Percentiles rank a stretch among this genome's conserved stretches.
phyloP scores from a whole-genome alignment of 1,140 invertebrate species.

The Ceratina australensis region DNA sequence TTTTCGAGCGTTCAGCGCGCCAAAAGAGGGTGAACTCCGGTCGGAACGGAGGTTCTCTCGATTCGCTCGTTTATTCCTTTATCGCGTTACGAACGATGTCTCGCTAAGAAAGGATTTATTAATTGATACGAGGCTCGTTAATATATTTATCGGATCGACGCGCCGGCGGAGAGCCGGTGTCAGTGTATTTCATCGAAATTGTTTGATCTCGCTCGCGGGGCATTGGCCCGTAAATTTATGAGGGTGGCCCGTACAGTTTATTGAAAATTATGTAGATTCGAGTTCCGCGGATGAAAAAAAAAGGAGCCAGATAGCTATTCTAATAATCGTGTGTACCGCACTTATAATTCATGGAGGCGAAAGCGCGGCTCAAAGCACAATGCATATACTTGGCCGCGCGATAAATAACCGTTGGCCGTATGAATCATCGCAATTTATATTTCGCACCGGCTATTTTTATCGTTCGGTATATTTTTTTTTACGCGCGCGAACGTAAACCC shows the following conservation, averaged over 20 bases:
- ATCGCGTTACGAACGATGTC: constrained; percentile 50
- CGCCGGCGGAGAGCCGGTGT: background rate
- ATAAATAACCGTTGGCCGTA: constrained; percentile 49
- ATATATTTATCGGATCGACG: constrained; percentile 39
- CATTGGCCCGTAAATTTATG: constrained; percentile 31
- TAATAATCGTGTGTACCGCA: constrained; percentile 39
- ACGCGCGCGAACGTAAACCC: constrained; percentile 20
- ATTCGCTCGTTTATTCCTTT: constrained; percentile 54
- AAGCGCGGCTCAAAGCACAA: constrained; percentile 42
- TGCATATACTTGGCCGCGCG: constrained; percentile 33
- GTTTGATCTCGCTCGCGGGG: constrained; percentile 30
- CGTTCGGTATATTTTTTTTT: constrained; percentile 43
- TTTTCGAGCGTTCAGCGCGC: constrained; percentile 38
- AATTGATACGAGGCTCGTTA: constrained; percentile 37
- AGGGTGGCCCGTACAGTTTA: constrained; percentile 27
- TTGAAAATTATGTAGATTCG: constrained; percentile 41
- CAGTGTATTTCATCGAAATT: constrained; percentile 22
- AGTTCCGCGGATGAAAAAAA: constrained; percentile 6
- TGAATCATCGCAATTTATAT: constrained; percentile 50
- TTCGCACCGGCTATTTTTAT: constrained; percentile 48
- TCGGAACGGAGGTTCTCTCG: constrained; percentile 6
- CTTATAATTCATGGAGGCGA: constrained; percentile 44
- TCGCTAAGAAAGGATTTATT: constrained; percentile 43
- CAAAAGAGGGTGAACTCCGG: constrained; percentile 47
- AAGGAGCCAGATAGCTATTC: constrained; percentile 25